phyloP scores from a whole-genome alignment of 2,888 invertebrate genomes.

The Nezara viridula region DNA sequence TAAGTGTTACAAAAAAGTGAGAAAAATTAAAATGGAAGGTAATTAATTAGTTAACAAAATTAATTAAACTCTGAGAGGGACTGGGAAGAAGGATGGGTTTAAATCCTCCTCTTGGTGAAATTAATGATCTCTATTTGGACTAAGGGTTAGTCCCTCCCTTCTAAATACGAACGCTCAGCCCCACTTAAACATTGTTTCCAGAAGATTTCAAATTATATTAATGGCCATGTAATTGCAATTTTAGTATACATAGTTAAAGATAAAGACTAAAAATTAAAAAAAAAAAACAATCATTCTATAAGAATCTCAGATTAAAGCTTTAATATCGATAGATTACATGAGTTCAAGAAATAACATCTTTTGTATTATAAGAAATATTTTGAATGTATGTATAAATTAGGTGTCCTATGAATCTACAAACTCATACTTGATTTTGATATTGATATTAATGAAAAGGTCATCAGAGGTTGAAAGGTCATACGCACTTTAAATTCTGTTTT shows the following conservation, averaged over 20 bases:
- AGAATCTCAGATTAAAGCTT: no score
- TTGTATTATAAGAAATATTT: no score
- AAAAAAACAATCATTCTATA: no score
- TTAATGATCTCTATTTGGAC: slow-evolving; percentile 13
- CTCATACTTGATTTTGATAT: no score
- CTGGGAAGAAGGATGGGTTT: not conserved
- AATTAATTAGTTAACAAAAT: not conserved
- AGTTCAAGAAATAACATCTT: no score
- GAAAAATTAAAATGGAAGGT: not conserved
- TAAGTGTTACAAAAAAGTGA: not conserved
- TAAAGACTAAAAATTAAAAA: not conserved
- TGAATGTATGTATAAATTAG: no score
- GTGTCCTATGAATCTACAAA: no score
- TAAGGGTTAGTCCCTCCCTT: not conserved
- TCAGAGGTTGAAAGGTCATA: no score
- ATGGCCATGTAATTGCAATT: not conserved
- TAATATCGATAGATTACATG: no score
- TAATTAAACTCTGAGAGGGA: not conserved
- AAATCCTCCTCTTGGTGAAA: not conserved
- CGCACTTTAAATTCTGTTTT: no score
- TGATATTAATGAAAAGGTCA: no score
- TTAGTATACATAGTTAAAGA: not conserved
- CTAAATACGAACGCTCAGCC: not conserved
- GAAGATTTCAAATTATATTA: not conserved
- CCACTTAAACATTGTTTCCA: not conserved